Percentiles rank a stretch among this genome's conserved stretches.
These are phyloP conservation scores for Listronotus bonariensis DNA, from an alignment of 1,140 invertebrate species.

Conservation along the genomic window DNA sequence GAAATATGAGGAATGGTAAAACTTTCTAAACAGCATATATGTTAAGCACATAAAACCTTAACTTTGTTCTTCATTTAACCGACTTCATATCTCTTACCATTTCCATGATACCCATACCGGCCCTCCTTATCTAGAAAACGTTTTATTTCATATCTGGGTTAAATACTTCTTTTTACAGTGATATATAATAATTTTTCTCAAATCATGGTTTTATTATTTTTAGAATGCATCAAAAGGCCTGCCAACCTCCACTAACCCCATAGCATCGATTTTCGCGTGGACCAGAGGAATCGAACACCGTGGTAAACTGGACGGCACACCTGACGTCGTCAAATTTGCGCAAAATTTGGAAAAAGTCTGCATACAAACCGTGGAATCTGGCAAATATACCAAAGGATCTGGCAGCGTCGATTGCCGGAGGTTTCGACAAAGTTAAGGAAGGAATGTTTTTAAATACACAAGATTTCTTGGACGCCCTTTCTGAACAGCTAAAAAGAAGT, in stretches of 20 bases:
- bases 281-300: slow-evolving; percentile 82
- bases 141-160: too few species aligned
- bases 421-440: slow-evolving; percentile 73
- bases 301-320: slow-evolving; percentile 79
- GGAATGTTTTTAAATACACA: slow-evolving; percentile 83
- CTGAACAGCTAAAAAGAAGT: slow-evolving; percentile 66
- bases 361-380: slow-evolving; percentile 83
- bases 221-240: slow-evolving; percentile 77
- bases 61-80: too few species aligned
- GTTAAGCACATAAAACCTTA: too few species aligned
- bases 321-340: slow-evolving; percentile 67
- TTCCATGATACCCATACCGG: too few species aligned
- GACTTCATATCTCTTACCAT: too few species aligned
- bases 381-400: slow-evolving; percentile 93
- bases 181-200: too few species aligned
- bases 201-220: too few species aligned
- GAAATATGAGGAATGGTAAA: too few species aligned
- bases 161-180: too few species aligned
- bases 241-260: slow-evolving; percentile 87
- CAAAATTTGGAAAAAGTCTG: slow-evolving; percentile 69
- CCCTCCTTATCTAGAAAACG: too few species aligned
- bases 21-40: too few species aligned
- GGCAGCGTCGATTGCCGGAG: slow-evolving; percentile 87
- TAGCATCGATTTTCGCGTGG: slow-evolving; percentile 93
- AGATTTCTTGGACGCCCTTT: slow-evolving; percentile 83